These are phyloP conservation scores for Drosophila pandora DNA, from an alignment of 1,140 invertebrate species.

Conservation along the genomic window DNA sequence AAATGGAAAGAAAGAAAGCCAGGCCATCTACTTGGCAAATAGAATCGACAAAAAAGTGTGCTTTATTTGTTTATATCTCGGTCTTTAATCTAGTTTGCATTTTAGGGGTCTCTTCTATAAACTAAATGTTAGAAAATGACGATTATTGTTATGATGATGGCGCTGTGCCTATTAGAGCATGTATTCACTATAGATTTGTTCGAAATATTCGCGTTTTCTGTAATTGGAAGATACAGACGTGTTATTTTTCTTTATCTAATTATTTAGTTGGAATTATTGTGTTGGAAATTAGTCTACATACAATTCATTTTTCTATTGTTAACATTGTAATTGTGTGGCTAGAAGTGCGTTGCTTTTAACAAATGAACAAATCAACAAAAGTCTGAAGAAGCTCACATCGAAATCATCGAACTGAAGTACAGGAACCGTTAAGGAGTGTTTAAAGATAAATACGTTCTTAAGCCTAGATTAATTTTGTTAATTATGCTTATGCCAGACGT, in stretches of 20 bases:
- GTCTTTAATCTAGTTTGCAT: conserved; percentile 18
- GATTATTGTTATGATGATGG: conserved; percentile 33
- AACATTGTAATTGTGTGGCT: conserved; percentile 35
- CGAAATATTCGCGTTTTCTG: conserved; percentile 78
- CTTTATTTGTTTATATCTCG: conserved; percentile 56
- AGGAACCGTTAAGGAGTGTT: conserved; percentile 60
- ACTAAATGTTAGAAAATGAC: conserved; percentile 55
- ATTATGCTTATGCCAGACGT: conserved; percentile 56
- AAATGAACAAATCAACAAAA: conserved; percentile 72
- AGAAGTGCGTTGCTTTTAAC: conserved; percentile 69
- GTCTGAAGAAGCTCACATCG: conserved; percentile 57
- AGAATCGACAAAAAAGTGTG: conserved; percentile 53
- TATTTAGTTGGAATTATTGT: background rate
- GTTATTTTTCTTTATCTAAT: conserved; percentile 9
- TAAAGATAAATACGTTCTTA: conserved; percentile 38
- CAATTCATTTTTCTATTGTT: conserved; percentile 6
- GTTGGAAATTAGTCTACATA: conserved; percentile 53
- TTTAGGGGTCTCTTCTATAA: conserved; percentile 10
- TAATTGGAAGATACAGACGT: conserved; percentile 76
- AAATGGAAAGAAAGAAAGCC: conserved; percentile 66
- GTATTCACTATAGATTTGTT: conserved; percentile 76
- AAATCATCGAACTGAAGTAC: conserved; percentile 56
- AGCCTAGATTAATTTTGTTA: conserved; percentile 45
- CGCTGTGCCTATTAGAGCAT: conserved; percentile 62
- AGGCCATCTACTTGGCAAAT: conserved; percentile 48